Evolutionary conservation across 2,888 invertebrate genomes (phyloP), one percentile per base, ranked within the genome.

Genomic region (Amiota mariae): DNA sequence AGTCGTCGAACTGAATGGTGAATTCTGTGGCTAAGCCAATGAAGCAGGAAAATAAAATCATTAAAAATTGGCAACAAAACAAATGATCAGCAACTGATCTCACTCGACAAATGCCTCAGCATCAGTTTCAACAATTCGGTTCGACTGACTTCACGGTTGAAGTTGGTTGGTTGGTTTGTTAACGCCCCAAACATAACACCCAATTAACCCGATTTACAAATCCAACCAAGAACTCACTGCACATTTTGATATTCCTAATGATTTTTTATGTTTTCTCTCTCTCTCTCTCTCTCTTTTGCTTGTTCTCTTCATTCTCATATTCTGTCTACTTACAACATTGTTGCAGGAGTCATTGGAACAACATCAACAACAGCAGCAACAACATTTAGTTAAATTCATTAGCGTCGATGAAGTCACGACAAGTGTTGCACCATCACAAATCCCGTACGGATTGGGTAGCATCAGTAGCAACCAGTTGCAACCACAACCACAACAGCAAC

Each of bases 361-460:
- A 57, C 73, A 70, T n/a, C 68, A 57, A 56, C 73, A 75, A 56
- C 73, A 75, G 75, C 74, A 79, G 73, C 72, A 80, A 77, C 77
- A 84, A 82, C 81, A 87, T 81, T 85, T 82, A 81, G 86, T 89
- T 80, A 89, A 85, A 87, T 89, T 88, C 88, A 89, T 89, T 88
- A 88, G 88, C 84, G 82, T 87, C 80, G 87, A 89, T 82, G 87
- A 89, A 89, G 89, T 89, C 89, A 89, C 89, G 89, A 88, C 87
- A 89, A 88, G 88, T 88, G 88, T 89, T 86, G 87, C 88, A 79
- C 84, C 87, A 82, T 83, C 87, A 9, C 54, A 89, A 78, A 82
- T 88, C 79, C 89, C 89, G 76, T 86, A 85, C 72, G 80, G 73
- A 73, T 76, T 85, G 70, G 47, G 47, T 49, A 49, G 66, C 18